These are phyloP conservation scores for Yponomeuta sedellus DNA, from an alignment of 2,888 invertebrate species.

Conservation along the genomic window DNA sequence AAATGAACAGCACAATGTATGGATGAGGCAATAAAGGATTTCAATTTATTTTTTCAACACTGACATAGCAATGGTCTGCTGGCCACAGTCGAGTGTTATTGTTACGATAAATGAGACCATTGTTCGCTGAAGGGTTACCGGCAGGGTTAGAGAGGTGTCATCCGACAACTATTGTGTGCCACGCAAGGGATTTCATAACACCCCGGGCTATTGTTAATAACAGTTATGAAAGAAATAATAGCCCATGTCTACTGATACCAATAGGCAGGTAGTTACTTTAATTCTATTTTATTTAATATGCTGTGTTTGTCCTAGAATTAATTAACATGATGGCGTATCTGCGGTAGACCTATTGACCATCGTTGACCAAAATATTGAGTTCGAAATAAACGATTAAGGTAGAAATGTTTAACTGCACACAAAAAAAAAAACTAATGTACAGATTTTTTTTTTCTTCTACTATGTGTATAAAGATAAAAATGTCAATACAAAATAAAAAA, in stretches of 20 bases:
- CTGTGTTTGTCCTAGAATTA: no score
- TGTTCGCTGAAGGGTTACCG: slow-evolving; percentile 45
- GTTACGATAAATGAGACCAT: slow-evolving; percentile 62
- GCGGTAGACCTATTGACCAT: no score
- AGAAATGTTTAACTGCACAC: no score
- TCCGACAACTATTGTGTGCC: slow-evolving; percentile 53
- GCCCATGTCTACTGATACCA: background rate
- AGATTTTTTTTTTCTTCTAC: no score
- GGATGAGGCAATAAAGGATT: background rate
- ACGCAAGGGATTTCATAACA: slow-evolving; percentile 50
- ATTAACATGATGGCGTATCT: no score
- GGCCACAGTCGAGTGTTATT: slow-evolving; percentile 50
- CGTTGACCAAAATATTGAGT: no score
- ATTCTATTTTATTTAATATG: background rate
- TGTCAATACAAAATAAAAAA: no score
- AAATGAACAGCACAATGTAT: background rate
- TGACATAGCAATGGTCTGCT: slow-evolving; percentile 34
- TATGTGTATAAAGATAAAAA: no score
- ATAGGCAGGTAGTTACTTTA: background rate
- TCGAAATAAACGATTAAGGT: no score
- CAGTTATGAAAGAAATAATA: slow-evolving; percentile 19
- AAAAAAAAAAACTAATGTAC: no score
- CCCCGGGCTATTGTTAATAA: slow-evolving; percentile 37
- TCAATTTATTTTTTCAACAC: slow-evolving; percentile 35
- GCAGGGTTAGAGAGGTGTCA: slow-evolving; percentile 38